phyloP scores from a whole-genome alignment of 1,140 invertebrate species.

The Drosophila watanabei region DNA sequence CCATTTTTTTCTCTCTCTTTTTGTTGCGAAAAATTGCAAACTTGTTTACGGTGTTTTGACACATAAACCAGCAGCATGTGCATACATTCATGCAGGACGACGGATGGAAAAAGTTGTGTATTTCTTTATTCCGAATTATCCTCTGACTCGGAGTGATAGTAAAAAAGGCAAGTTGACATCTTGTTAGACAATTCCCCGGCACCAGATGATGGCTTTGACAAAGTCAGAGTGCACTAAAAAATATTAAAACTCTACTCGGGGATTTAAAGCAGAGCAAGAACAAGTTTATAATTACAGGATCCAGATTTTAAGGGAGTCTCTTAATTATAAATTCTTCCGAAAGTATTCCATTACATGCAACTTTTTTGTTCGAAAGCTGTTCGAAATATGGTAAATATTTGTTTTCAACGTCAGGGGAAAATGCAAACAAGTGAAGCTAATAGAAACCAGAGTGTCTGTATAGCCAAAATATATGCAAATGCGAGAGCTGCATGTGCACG shows the following conservation, averaged over 20 bases:
- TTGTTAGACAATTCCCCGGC: conserved; percentile 20
- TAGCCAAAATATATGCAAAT: conserved; percentile 52
- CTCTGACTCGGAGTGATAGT: conserved; percentile 1
- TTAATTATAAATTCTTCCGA: neutral
- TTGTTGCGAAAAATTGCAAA: conserved; percentile 46
- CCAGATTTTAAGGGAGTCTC: neutral
- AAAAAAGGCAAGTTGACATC: conserved; percentile 20
- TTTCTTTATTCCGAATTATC: conserved; percentile 28
- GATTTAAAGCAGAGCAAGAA: neutral
- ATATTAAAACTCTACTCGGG: neutral
- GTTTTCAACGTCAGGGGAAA: conserved; percentile 33
- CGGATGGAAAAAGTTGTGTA: conserved; percentile 13
- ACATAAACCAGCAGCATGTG: conserved; percentile 40
- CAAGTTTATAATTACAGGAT: neutral
- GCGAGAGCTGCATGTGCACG: conserved; percentile 14
- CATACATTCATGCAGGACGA: conserved; percentile 30
- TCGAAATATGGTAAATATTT: conserved; percentile 29
- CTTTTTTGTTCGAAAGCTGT: neutral
- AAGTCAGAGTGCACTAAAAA: conserved; percentile 18
- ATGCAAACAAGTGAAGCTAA: conserved; percentile 55
- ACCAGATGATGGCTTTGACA: conserved; percentile 26
- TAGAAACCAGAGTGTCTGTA: conserved; percentile 6
- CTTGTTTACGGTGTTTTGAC: conserved; percentile 68
- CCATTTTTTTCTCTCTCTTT: conserved; percentile 8
- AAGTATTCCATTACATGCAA: neutral